Base-by-base conservation (phyloP, 2,113 vertebrate species). In the Ochotona curzoniae region DNA sequence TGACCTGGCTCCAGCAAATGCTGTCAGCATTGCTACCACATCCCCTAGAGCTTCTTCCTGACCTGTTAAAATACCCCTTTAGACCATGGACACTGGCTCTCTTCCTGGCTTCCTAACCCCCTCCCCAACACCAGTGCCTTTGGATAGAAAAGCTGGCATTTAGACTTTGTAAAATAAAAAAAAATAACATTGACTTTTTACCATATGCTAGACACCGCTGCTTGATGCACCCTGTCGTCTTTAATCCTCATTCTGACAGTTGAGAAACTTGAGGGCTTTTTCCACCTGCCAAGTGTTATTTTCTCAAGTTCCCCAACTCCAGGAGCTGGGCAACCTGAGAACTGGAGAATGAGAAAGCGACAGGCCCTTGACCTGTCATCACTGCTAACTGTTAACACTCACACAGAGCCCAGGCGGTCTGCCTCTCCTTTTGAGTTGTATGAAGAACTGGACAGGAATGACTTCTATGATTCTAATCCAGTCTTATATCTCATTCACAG, bases 1-100 rank as follows among this genome's bases (percentile, higher is more conserved):
- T 70, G 14, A 95, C 95, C 97, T 97, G 89, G 86, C 93, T n/a
- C 78, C 86, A 83, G 75, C 93, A 96, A 94, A 80, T 30, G 35
- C 67, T 38, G 64, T n/a, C 26, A 21, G 61, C 83, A 35, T 25
- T 8, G 14, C 32, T 79, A 47, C n/a, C 63, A n/a, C 47, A 57
- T 83, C 71, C 82, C 3, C 69, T 83, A 66, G 63, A 83, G 75
- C 44, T 76, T 73, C 38, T 90, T 47, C 76, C 74, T 87, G 89
- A 73, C 80, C 69, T 83, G 54, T 71, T 71, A 13, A 83, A 51
- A 83, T 47, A 18, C 54, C 85, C 71, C 83, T 61, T 15, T 66
- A 88, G 49, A 70, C n/a, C 84, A 89, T 51, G 20, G 61, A 7
- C n/a, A 23, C 17, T 79, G 26, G 30, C 79, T 85, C 71, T 26